Percentiles rank a stretch among this genome's conserved stretches.
phyloP scores from a whole-genome alignment of 1,140 invertebrate genomes.

The Conus betulinus region DNA sequence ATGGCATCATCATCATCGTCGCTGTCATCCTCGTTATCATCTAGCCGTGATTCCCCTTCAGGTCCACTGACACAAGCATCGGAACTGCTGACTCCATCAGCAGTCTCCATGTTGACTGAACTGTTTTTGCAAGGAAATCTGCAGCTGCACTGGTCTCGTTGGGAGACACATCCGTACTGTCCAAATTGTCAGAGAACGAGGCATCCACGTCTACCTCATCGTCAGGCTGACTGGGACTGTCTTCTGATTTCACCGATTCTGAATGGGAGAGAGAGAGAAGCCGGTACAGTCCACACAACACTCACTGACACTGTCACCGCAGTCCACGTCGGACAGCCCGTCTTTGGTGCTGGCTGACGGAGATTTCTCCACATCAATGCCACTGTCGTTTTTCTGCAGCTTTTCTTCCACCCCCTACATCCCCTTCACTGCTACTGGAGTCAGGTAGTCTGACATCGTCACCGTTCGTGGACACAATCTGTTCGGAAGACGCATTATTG shows the following conservation, averaged over 20 bases:
- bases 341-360: constrained; percentile 53
- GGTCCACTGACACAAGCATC: constrained; percentile 51
- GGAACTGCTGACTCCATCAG: constrained; percentile 41
- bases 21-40: constrained; percentile 14
- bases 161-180: constrained; percentile 13
- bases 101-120: constrained; percentile 24
- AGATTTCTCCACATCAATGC: constrained; percentile 69
- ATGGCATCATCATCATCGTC: constrained; percentile 51
- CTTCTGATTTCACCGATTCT: constrained; percentile 40
- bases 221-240: constrained; percentile 14
- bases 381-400: constrained; percentile 74
- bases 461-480: background rate
- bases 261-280: constrained; percentile 20
- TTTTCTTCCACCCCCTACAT: background rate
- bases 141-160: constrained; percentile 48
- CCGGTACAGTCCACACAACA: constrained; percentile 36
- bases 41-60: constrained; percentile 30
- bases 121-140: constrained; percentile 33
- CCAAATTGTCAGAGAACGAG: constrained; percentile 14
- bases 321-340: constrained; percentile 48
- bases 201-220: constrained; percentile 43
- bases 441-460: background rate
- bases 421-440: constrained; percentile 9
- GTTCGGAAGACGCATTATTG: background rate
- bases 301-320: constrained; percentile 56